Evolutionary conservation across 2,797 vertebrate species (phyloP).

Genomic region (Acestrorhynchus altus): DNA sequence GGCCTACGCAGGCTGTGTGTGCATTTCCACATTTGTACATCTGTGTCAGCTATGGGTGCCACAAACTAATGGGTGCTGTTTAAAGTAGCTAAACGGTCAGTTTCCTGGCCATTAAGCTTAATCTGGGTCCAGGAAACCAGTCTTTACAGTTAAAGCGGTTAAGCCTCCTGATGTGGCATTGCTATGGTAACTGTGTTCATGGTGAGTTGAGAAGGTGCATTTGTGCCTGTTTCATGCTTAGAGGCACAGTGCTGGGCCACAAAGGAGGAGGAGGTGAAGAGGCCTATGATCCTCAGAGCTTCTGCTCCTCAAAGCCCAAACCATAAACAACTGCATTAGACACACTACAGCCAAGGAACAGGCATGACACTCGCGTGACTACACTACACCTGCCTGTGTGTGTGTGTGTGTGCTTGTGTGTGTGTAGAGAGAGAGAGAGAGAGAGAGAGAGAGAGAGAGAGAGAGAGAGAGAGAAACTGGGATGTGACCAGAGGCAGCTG

Average conservation of each 20-base stretch:
- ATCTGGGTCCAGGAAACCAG: too few species aligned
- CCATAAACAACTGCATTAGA: constrained; percentile 3
- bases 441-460: too few species aligned
- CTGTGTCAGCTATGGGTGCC: too few species aligned
- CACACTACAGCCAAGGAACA: neutral
- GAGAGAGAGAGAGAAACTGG: too few species aligned
- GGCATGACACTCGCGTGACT: neutral
- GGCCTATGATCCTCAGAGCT: neutral
- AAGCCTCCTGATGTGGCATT: neutral
- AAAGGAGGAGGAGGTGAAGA: neutral
- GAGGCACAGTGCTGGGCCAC: too few species aligned
- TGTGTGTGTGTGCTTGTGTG: constrained; percentile 26
- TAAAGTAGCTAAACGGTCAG: too few species aligned
- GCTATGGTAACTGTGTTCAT: neutral
- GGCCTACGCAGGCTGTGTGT: too few species aligned
- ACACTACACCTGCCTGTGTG: constrained; percentile 31
- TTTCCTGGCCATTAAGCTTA: too few species aligned
- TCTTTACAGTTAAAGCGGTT: neutral
- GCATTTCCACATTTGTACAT: too few species aligned
- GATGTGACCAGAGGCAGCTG: constrained; percentile 7
- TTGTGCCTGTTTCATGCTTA: neutral
- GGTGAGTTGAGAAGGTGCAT: neutral
- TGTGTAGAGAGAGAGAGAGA: constrained; percentile 12
- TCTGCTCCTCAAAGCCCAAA: neutral
- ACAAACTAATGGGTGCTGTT: too few species aligned